Base-by-base conservation (phyloP, 2,888 invertebrate species). In the Apotomis betuletana region DNA sequence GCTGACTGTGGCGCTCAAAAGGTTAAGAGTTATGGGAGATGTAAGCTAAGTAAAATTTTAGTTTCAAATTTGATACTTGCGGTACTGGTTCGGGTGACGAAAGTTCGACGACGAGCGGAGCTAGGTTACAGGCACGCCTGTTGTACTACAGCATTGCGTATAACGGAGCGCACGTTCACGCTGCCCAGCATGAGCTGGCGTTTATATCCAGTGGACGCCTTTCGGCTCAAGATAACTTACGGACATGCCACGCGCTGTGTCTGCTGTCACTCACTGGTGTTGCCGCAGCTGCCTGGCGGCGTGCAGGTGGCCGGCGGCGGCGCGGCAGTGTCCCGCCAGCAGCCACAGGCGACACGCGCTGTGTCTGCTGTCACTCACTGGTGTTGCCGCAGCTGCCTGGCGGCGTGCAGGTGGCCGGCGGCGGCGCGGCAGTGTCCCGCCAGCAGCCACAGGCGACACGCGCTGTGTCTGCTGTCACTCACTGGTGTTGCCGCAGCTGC, bases 261-360 rank as follows among this genome's bases (percentile, higher is more conserved):
- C n/a, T n/a, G n/a, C n/a, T n/a, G n/a, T n/a, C n/a, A n/a, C n/a
- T n/a, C n/a, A n/a, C n/a, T 94, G 91, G 69, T 96, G 95, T 9
- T 89, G 87, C 44, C 92, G 80, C 12, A 90, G 79, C 0, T 91
- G 94, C 57, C 94, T 89, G 0, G 96, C 95, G 74, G 94, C 90
- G 3, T 94, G 93, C 77, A 98, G 96, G 80, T 96, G 95, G 10
- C 92, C 92, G 77, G 95, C 95, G 0, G 98, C 98, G 0, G 96
- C 96, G 49, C 94, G 88, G 15, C 97, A 94, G 89, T 98, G 97
- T 0, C 98, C 98, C 57, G 97, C 95, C 87, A 97, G 96, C 52
- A 98, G 90, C 90, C 96, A 96, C 75, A 98, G 94, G 62, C 98
- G 94, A 6, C 98, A 98, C 0, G 98, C 97, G 62, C 97, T 97